Base-by-base conservation (phyloP, 2,888 invertebrate species). In the Abscondita cerata region DNA sequence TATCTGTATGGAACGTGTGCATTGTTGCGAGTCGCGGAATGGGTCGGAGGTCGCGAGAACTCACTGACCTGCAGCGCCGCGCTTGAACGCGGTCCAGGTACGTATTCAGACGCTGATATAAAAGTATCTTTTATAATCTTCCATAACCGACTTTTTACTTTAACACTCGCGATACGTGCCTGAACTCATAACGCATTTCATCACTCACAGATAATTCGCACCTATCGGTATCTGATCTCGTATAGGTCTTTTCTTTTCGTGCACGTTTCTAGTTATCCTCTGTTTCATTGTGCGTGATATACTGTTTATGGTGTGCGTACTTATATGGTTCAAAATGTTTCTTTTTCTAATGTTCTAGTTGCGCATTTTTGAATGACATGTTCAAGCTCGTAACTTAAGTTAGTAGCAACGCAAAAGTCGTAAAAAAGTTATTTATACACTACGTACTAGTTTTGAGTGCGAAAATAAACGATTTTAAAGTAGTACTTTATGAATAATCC, bases 41-140 rank as follows among this genome's bases (percentile, higher is more conserved):
- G 67, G 76, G 77, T 78, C 75, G 73, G 52, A 74, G 77, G 76
- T 77, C 78, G 78, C 78, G 78, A 77, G 78, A 78, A 78, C 76
- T 76, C 75, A 76, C 77, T 78, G 78, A 78, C 78, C 78, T 76
- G 77, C 72, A 72, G 72, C 73, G 70, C 71, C 71, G 69, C 68
- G 70, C 69, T 71, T 66, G 66, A 68, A 67, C 69, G 69, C 69
- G 68, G 66, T 52, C 36, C 51, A 51, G 56, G 25, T 11, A 16
- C 46, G 52, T 36, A 61, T 54, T 51, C 34, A 52, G 46, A 8
- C 13, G 15, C n/a, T 40, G 8, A 40, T 13, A 48, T 13, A 48
- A 12, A 15, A 20, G 8, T 19, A 20, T 12, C 12, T 20, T 48
- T 20, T 31, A 11, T 13, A 12, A 19, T 11, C 15, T 25, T 4